Conservation (phyloP, 2,888 invertebrate species). For the Drosophila ochracea region DNA sequence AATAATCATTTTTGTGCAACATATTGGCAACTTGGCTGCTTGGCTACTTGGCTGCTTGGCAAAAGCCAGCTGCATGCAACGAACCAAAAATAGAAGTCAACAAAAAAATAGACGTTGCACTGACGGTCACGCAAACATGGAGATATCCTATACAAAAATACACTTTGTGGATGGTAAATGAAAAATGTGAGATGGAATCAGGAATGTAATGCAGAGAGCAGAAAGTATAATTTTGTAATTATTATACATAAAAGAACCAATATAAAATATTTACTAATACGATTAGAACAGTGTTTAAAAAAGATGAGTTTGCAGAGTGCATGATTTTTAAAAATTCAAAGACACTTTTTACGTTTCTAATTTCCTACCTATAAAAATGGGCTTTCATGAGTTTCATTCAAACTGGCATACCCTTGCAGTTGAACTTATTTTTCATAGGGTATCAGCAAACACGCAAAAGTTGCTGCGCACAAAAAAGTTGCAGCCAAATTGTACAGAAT, state of each 20-base stretch:
- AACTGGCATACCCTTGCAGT: neutral
- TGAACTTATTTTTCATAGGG: slow-evolving; percentile 3
- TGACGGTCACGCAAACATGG: neutral
- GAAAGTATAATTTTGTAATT: neutral
- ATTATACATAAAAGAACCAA: neutral
- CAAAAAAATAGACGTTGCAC: neutral
- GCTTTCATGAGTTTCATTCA: too few species aligned
- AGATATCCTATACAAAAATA: neutral
- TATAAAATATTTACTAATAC: neutral
- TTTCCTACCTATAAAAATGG: neutral
- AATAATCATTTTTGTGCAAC: slow-evolving; percentile 74
- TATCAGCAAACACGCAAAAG: slow-evolving; percentile 30
- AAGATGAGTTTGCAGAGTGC: neutral
- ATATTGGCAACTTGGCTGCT: slow-evolving; percentile 66
- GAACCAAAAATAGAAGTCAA: slow-evolving; percentile 30
- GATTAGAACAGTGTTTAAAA: neutral
- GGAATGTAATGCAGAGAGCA: too few species aligned
- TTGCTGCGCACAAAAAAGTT: slow-evolving; percentile 34
- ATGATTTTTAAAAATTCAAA: too few species aligned
- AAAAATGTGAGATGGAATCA: neutral
- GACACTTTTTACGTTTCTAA: neutral
- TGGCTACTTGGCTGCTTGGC: slow-evolving; percentile 62
- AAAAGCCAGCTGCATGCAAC: slow-evolving; percentile 54
- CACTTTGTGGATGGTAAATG: neutral
- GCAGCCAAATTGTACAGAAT: slow-evolving; percentile 39